These are phyloP conservation scores for Kuschelorhynchus macadamiae DNA, from an alignment of 2,888 invertebrate genomes.

Conservation along the genomic window DNA sequence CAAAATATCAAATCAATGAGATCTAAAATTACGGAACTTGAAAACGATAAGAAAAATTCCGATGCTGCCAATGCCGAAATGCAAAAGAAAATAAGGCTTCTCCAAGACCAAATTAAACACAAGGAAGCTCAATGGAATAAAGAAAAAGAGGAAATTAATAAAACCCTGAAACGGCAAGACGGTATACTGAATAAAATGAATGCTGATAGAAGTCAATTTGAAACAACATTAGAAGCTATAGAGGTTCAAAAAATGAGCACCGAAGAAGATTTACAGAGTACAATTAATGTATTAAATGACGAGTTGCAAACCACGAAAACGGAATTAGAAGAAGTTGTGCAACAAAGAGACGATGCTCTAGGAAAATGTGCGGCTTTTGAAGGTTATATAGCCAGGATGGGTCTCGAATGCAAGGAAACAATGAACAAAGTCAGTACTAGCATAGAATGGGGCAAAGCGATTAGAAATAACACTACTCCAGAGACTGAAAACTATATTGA, in stretches of 20 bases:
- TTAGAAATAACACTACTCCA: not conserved
- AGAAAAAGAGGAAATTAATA: conserved; percentile 63
- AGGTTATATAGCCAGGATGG: conserved; percentile 58
- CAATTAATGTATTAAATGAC: conserved; percentile 49
- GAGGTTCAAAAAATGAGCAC: conserved; percentile 54
- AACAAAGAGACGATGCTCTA: conserved; percentile 52
- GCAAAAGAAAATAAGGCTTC: conserved; percentile 59
- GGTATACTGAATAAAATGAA: conserved; percentile 61
- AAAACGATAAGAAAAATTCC: conserved; percentile 66
- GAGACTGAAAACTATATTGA: conserved; percentile 36
- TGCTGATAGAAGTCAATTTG: conserved; percentile 59
- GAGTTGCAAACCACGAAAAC: conserved; percentile 54
- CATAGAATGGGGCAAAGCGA: conserved; percentile 54
- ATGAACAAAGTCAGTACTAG: conserved; percentile 56
- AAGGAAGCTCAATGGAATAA: conserved; percentile 63
- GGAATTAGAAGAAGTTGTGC: conserved; percentile 37
- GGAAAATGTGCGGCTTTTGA: conserved; percentile 58
- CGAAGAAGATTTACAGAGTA: conserved; percentile 52
- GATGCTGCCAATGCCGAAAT: conserved; percentile 65
- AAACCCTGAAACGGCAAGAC: conserved; percentile 60
- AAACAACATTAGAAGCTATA: conserved; percentile 55
- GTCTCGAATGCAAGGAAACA: conserved; percentile 46
- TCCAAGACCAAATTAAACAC: conserved; percentile 61
- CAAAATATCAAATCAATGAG: conserved; percentile 67
- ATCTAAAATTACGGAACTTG: conserved; percentile 67